Base-by-base conservation (phyloP, 2,888 invertebrate species). In the Eustalomyia histrio region DNA sequence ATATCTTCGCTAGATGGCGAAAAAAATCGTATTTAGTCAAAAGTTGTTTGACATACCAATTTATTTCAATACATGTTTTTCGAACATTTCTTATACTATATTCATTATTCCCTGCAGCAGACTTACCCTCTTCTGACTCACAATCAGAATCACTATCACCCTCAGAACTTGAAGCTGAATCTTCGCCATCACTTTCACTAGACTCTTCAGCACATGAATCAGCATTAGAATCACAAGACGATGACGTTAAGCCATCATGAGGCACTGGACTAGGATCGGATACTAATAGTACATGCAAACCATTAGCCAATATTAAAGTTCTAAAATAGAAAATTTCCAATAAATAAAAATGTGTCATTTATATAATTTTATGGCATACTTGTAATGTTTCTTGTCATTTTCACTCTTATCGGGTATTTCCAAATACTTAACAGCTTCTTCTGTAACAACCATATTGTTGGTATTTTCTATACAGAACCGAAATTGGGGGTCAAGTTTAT, bases 361-460 rank as follows among this genome's bases (percentile, higher is more conserved):
- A 39, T 39, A 39, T 39, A 1, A 39, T 39, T 39, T 39, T 9
- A 12, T 39, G 29, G 79, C 85, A 83, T 84, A 95, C 95, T 93
- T 95, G 88, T 96, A 96, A 74, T 94, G 91, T 88, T 96, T 96
- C 88, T 94, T 94, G 90, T 96, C 96, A 84, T 93, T 94, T 72
- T 92, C 92, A 64, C 96, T 95, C 90, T 95, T 95, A 43, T 93
- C 92, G 10, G 96, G 96, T 83, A 91, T 90, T 58, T 91, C 85
- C 80, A 93, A 89, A 86, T 90, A 90, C 21, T 80, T 84, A 5
- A 88, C 84, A 29, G 72, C 76, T 1, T 85, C 84, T 12, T 84
- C 75, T 14, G 80, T n/a, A 52, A 58, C 71, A 10, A 71, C 75
- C 79, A 79, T 79, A 24, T 52, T 79, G 14, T 17, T 3, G n/a